Conservation (phyloP, 2,113 vertebrate genomes). For the Holacanthus passer region DNA sequence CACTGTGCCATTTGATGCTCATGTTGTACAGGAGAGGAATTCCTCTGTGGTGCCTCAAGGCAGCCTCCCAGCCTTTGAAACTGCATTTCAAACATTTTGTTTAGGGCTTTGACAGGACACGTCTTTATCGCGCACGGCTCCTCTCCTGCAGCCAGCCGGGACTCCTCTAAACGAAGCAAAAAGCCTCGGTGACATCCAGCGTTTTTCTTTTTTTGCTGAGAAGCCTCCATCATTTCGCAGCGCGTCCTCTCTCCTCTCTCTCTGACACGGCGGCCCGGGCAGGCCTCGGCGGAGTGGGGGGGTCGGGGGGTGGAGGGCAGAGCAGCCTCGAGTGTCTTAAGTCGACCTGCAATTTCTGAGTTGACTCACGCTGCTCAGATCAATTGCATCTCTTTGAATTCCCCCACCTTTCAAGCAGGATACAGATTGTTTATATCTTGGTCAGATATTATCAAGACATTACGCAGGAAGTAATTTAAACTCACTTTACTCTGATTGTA, state of each 20-base stretch:
- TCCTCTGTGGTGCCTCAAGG: slow-evolving; percentile 62
- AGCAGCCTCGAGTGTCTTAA: slow-evolving; percentile 16
- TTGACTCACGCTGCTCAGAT: slow-evolving; percentile 22
- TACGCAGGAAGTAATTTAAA: not conserved
- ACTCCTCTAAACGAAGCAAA: slow-evolving; percentile 58
- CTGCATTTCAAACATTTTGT: slow-evolving; percentile 71
- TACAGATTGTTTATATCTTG: not conserved
- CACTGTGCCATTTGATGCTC: slow-evolving; percentile 48
- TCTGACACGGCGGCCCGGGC: slow-evolving; percentile 26
- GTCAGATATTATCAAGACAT: not conserved
- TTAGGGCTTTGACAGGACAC: slow-evolving; percentile 67
- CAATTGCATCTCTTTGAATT: slow-evolving; percentile 30
- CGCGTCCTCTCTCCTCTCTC: not conserved
- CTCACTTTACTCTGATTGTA: not conserved
- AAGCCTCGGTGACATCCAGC: slow-evolving; percentile 47
- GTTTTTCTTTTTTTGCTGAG: slow-evolving; percentile 29
- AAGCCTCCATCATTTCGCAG: slow-evolving; percentile 36
- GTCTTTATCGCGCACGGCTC: slow-evolving; percentile 46
- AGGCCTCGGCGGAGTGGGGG: slow-evolving; percentile 39
- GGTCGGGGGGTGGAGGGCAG: not conserved
- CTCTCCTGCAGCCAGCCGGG: slow-evolving; percentile 27
- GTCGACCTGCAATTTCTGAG: slow-evolving; percentile 25
- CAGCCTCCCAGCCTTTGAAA: slow-evolving; percentile 69
- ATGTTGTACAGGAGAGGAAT: slow-evolving; percentile 43
- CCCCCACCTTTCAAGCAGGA: not conserved